Percentiles rank a stretch among this genome's conserved stretches.
These are phyloP conservation scores for Zaprionus lachaisei DNA, from an alignment of 1,140 invertebrate genomes.

Conservation along the genomic window DNA sequence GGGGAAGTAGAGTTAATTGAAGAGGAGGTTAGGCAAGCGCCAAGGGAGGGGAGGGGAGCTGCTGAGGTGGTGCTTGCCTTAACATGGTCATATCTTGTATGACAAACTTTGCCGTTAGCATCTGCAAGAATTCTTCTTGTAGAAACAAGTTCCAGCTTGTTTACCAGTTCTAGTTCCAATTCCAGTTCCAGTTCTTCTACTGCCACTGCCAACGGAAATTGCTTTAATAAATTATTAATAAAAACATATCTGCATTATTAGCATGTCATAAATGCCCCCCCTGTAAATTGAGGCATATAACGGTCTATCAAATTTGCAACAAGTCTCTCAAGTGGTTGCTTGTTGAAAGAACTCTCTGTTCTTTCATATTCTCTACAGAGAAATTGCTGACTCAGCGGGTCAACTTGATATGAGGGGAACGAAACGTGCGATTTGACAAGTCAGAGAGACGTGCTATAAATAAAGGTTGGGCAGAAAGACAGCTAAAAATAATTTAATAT, in stretches of 20 bases:
- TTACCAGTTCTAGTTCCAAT: background rate
- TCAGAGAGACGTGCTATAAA: background rate
- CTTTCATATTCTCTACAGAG: background rate
- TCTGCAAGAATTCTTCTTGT: constrained; percentile 38
- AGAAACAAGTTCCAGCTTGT: constrained; percentile 10
- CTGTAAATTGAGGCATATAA: constrained; percentile 38
- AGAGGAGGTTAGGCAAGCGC: background rate
- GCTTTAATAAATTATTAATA: constrained; percentile 79
- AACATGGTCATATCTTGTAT: constrained; percentile 28
- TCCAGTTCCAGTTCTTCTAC: constrained; percentile 23
- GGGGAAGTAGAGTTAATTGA: background rate
- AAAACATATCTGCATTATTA: constrained; percentile 61
- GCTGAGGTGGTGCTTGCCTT: background rate
- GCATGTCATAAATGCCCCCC: constrained; percentile 39
- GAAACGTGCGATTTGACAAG: background rate
- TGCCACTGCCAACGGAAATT: constrained; percentile 61
- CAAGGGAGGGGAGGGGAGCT: background rate
- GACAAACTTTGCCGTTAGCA: constrained; percentile 65
- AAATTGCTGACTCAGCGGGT: background rate
- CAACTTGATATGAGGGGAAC: background rate
- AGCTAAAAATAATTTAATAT: background rate
- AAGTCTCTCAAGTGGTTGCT: background rate
- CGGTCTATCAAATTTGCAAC: constrained; percentile 31
- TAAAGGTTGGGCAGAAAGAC: background rate
- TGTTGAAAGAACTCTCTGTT: background rate